Evolutionary conservation across 2,888 invertebrate genomes (phyloP), one percentile per base, ranked within the genome.

Genomic region (Amblyteles armatorius): DNA sequence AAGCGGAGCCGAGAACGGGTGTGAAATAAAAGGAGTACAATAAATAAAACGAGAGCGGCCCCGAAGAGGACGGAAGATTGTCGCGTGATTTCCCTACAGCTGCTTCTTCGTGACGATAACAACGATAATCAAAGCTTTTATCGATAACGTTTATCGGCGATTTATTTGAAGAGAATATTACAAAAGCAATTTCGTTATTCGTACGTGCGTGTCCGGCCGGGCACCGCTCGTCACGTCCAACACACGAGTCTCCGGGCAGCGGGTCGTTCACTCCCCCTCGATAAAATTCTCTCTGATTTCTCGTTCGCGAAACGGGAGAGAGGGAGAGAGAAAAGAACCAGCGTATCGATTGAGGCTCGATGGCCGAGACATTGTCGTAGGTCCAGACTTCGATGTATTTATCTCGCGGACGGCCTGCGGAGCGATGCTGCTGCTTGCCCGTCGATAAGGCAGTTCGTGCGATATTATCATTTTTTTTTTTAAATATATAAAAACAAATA

Each of bases 181-280:
- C 19, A 29, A 13, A 60, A 26, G 29, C 60, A 60, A 60, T 60
- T 60, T 29, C 60, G 60, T 60, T 60, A 60, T 60, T 60, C 26
- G 33, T 60, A 33, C 29, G 29, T 60, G 60, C 60, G 60, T 60
- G 60, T 16, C 76, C 69, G 81, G 76, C 69, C 26, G 33, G 29
- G 63, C 19, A 40, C 36, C 13, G 81, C 84, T 81, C 84, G 73
- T 78, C 81, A 81, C 78, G 78, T 73, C 72, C 68, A 74, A 84
- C 73, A 84, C 78, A 52, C 81, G 81, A 78, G 81, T 84, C 84
- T 84, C 84, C 78, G 79, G 72, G 78, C 84, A 78, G 73, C 80
- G 81, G 84, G 84, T 84, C 84, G 81, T 84, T 84, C 84, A 81
- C 84, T 84, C 44, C 81, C 84, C 81, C 81, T 68, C 78, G 78